Conservation (phyloP, 2,888 invertebrate species). For the Dolichomitus sp. region DNA sequence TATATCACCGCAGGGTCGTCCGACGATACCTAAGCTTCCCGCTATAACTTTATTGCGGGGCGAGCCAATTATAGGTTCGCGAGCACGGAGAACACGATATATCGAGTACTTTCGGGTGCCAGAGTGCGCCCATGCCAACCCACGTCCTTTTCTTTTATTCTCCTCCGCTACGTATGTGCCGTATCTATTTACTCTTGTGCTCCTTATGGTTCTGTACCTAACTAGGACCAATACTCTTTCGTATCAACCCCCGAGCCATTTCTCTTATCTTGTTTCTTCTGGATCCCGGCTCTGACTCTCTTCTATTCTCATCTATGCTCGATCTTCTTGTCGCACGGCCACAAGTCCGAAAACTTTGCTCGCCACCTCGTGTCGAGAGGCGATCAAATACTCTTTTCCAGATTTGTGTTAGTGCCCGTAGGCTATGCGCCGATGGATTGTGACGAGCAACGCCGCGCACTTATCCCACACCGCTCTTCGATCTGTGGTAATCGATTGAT, state of each 20-base stretch:
- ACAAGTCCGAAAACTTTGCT: conserved; percentile 38
- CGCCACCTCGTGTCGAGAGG: conserved; percentile 24
- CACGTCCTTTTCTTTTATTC: conserved; percentile 39
- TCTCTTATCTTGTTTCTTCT: conserved; percentile 53
- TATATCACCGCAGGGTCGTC: conserved; percentile 77
- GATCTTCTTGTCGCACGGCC: neutral
- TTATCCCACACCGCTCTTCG: conserved; percentile 12
- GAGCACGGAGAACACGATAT: conserved; percentile 76
- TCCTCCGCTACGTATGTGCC: conserved; percentile 11
- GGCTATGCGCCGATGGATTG: conserved; percentile 12
- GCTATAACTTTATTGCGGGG: conserved; percentile 78
- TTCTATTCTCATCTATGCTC: conserved; percentile 27
- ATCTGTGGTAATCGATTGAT: conserved; percentile 50
- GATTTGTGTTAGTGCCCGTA: conserved; percentile 43
- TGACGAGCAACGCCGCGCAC: neutral
- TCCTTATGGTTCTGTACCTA: conserved; percentile 43
- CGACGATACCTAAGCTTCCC: conserved; percentile 78
- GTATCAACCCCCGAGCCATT: conserved; percentile 37
- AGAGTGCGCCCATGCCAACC: conserved; percentile 42
- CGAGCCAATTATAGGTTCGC: conserved; percentile 80
- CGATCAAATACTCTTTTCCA: conserved; percentile 51
- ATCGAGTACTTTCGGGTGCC: conserved; percentile 75
- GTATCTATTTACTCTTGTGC: conserved; percentile 38
- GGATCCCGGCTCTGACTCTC: neutral
- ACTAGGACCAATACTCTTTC: conserved; percentile 36